phyloP scores from a whole-genome alignment of 2,888 invertebrate genomes.

The Drosophila siamana region DNA sequence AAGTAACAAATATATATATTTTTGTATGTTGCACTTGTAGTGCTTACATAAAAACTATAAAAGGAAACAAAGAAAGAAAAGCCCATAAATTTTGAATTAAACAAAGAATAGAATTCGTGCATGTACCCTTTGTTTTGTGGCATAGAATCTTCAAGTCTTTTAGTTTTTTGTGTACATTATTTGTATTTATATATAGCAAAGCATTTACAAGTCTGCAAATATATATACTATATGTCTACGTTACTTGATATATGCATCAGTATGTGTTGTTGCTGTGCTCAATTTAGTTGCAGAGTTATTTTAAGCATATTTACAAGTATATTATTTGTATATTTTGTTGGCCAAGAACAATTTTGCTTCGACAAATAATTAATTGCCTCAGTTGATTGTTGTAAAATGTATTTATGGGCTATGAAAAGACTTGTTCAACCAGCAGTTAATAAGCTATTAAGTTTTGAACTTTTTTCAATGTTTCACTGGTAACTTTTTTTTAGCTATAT shows the following conservation, averaged over 20 bases:
- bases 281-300: conserved; percentile 59
- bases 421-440: conserved; percentile 16
- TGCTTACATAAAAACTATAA: conserved; percentile 51
- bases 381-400: conserved; percentile 16
- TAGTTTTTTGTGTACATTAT: conserved; percentile 34
- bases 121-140: conserved; percentile 37
- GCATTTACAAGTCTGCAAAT: conserved; percentile 16
- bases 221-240: conserved; percentile 3
- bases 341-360: conserved; percentile 34
- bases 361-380: conserved; percentile 35
- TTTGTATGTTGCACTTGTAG: conserved; percentile 38
- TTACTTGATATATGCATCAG: conserved; percentile 8
- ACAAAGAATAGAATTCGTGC: conserved; percentile 53
- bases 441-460: not conserved
- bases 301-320: conserved; percentile 54
- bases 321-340: conserved; percentile 34
- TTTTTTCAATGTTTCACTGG: not conserved
- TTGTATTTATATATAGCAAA: conserved; percentile 17
- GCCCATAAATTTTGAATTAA: conserved; percentile 60
- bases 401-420: conserved; percentile 13
- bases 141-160: conserved; percentile 60
- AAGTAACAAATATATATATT: conserved; percentile 15
- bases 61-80: conserved; percentile 48
- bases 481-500: too few relatives aligned
- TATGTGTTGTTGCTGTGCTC: conserved; percentile 49